Conservation (phyloP, 2,113 vertebrate species). For the Rissa tridactyla region DNA sequence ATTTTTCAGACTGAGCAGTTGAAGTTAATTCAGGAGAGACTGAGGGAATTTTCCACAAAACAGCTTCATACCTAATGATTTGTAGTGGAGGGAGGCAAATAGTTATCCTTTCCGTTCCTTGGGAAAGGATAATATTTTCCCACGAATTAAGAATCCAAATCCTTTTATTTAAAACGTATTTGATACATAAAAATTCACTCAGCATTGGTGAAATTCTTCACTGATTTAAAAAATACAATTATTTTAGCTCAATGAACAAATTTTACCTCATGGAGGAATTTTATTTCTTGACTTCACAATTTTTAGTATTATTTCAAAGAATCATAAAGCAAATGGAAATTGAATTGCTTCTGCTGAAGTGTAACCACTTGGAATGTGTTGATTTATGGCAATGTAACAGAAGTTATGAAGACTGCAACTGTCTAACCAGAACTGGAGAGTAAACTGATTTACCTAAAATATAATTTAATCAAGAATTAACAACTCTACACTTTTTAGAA, state of each 20-base stretch:
- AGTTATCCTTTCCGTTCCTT: neutral
- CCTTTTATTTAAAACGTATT: neutral
- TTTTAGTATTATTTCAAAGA: neutral
- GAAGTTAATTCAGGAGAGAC: neutral
- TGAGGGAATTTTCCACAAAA: neutral
- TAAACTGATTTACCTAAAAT: neutral
- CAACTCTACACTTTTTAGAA: neutral
- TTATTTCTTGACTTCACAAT: neutral
- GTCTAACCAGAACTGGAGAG: neutral
- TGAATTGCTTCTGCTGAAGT: neutral
- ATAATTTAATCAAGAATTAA: constrained; percentile 13
- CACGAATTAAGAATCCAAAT: neutral
- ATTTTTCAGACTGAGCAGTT: neutral
- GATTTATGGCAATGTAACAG: neutral
- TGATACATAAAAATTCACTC: neutral
- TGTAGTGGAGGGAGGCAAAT: neutral
- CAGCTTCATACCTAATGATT: neutral
- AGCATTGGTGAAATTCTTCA: neutral
- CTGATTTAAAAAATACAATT: neutral
- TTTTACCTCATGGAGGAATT: neutral
- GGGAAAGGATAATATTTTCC: neutral
- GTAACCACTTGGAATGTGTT: neutral
- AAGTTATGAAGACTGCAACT: neutral
- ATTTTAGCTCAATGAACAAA: neutral
- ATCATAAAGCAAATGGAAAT: neutral